These are phyloP conservation scores for Cosmia pyralina DNA, from an alignment of 2,888 invertebrate genomes.

Conservation along the genomic window DNA sequence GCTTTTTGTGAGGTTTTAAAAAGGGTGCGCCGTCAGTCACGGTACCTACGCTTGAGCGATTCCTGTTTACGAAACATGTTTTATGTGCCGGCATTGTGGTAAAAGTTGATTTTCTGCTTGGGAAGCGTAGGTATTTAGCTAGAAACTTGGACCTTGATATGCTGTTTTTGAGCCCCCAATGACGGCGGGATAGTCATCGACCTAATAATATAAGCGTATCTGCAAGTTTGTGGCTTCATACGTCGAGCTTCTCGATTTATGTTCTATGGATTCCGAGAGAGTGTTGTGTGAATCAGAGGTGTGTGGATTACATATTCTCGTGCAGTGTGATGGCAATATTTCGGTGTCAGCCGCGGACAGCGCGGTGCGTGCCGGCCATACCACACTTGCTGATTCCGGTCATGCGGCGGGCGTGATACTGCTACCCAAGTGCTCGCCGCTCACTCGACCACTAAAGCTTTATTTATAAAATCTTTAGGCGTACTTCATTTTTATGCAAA, in stretches of 20 bases:
- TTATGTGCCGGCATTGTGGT: conserved; percentile 82
- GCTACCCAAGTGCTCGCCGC: conserved; percentile 51
- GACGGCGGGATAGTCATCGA: conserved; percentile 25
- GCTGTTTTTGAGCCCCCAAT: conserved; percentile 49
- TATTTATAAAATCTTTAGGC: conserved; percentile 51
- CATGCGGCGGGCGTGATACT: conserved; percentile 62
- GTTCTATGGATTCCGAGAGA: conserved; percentile 29
- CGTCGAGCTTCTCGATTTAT: background rate
- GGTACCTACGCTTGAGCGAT: conserved; percentile 70
- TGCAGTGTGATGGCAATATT: conserved; percentile 68
- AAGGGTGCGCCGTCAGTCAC: conserved; percentile 64
- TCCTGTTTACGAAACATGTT: conserved; percentile 88
- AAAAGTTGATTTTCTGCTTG: conserved; percentile 87
- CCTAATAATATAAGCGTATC: background rate
- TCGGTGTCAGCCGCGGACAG: conserved; percentile 70
- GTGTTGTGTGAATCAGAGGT: conserved; percentile 49
- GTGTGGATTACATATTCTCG: conserved; percentile 56
- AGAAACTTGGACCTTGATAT: conserved; percentile 74
- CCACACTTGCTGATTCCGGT: conserved; percentile 70
- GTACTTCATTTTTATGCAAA: conserved; percentile 57
- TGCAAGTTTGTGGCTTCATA: background rate
- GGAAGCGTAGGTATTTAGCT: conserved; percentile 79
- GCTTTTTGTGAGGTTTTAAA: conserved; percentile 58
- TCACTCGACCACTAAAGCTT: conserved; percentile 50
- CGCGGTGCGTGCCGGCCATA: conserved; percentile 69